phyloP scores from a whole-genome alignment of 92 coral and sea anemone species.

The Porites rus region DNA sequence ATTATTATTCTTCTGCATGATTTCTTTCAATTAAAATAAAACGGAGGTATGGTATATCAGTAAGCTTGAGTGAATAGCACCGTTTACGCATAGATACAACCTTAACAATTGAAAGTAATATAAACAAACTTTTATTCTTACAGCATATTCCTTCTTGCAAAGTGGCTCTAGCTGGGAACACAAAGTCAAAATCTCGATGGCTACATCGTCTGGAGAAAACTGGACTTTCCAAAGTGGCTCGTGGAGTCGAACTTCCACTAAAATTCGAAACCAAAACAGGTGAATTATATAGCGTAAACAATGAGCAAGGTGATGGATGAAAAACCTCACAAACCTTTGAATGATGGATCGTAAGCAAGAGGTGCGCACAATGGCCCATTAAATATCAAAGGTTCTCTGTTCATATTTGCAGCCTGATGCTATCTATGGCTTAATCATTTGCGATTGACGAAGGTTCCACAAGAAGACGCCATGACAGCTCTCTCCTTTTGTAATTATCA shows the following conservation, averaged over 20 bases:
- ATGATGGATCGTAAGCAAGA: conserved; percentile 88
- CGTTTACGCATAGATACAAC: neutral
- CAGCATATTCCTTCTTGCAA: conserved; percentile 89
- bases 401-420: conserved; percentile 47
- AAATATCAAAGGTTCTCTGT: conserved; percentile 59
- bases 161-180: conserved; percentile 97
- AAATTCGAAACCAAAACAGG: neutral
- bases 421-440: neutral
- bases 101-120: neutral
- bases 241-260: conserved; percentile 94
- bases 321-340: conserved; percentile 79
- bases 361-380: conserved; percentile 82
- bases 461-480: conserved; percentile 39
- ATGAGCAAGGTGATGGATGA: too few species aligned
- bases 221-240: conserved; percentile 97
- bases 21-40: too few species aligned
- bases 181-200: conserved; percentile 86
- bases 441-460: neutral
- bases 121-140: conserved; percentile 31
- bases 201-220: conserved; percentile 95
- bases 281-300: neutral
- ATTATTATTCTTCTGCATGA: too few species aligned
- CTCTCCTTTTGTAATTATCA: too few species aligned
- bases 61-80: too few species aligned
- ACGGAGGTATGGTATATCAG: too few species aligned